A percentile compares a stretch with the other conserved stretches of the same genome.
Conservation (phyloP, 2,888 invertebrate species). For the Parnassius apollo region DNA sequence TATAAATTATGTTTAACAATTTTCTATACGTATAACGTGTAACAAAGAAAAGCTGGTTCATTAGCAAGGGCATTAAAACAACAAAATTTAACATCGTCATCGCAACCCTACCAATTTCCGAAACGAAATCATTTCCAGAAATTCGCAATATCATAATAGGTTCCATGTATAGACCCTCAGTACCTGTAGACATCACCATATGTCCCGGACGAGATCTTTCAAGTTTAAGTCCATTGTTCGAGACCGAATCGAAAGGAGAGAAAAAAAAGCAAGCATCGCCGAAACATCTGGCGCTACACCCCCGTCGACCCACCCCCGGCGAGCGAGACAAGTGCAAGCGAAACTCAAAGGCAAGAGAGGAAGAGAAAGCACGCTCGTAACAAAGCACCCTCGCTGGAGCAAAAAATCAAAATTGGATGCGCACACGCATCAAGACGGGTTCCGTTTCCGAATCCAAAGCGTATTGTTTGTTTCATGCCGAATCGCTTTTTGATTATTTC, state of each 20-base stretch:
- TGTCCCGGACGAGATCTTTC: slow-evolving; percentile 38
- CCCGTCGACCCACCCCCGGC: slow-evolving; percentile 49
- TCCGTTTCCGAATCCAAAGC: slow-evolving; percentile 55
- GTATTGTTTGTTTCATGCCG: slow-evolving; percentile 29
- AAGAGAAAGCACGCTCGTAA: slow-evolving; percentile 30
- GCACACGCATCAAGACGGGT: slow-evolving; percentile 48
- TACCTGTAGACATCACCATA: slow-evolving; percentile 50
- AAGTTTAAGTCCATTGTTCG: slow-evolving; percentile 47
- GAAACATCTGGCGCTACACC: slow-evolving; percentile 62
- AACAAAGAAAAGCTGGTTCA: not conserved
- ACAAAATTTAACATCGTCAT: slow-evolving; percentile 25
- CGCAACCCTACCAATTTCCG: slow-evolving; percentile 10
- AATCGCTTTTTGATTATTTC: slow-evolving; percentile 26
- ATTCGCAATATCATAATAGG: slow-evolving; percentile 32
- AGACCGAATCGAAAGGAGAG: slow-evolving; percentile 46
- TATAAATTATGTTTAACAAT: too few species aligned
- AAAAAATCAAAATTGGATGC: slow-evolving; percentile 49
- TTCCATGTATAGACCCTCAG: slow-evolving; percentile 22
- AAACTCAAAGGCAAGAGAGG: slow-evolving; percentile 26
- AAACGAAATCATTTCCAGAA: slow-evolving; percentile 19
- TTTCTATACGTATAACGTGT: too few species aligned
- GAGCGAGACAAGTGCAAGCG: slow-evolving; percentile 38
- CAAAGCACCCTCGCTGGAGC: slow-evolving; percentile 42
- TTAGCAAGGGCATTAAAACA: not conserved
- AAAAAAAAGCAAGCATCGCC: slow-evolving; percentile 43